Evolutionary conservation across 2,113 vertebrate species (phyloP).

Genomic region (Jaculus jaculus): DNA sequence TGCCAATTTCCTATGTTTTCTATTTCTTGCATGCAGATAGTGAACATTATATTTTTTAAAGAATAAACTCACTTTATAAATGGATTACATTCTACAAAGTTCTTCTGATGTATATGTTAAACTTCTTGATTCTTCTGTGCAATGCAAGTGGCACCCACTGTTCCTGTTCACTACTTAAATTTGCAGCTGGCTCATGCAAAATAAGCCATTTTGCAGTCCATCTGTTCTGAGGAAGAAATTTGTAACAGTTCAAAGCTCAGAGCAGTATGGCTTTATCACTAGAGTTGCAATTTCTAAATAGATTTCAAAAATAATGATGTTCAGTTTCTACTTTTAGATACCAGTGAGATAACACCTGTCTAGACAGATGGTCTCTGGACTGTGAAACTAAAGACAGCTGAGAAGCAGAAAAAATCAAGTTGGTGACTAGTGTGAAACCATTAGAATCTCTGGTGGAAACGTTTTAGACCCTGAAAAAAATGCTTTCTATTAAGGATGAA

Average conservation of each 20-base stretch:
- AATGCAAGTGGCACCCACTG: slow-evolving; percentile 70
- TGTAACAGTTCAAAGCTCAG: slow-evolving; percentile 81
- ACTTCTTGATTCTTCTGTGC: slow-evolving; percentile 74
- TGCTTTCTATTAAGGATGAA: slow-evolving; percentile 61
- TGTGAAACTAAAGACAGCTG: slow-evolving; percentile 76
- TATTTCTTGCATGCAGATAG: not conserved
- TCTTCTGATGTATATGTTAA: slow-evolving; percentile 64
- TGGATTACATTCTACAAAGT: slow-evolving; percentile 16
- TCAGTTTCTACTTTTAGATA: slow-evolving; percentile 83
- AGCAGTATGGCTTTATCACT: slow-evolving; percentile 75
- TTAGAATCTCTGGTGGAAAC: slow-evolving; percentile 72
- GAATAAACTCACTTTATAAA: slow-evolving; percentile 31
- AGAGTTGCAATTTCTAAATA: slow-evolving; percentile 81
- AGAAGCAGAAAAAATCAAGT: slow-evolving; percentile 73
- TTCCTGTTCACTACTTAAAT: slow-evolving; percentile 75
- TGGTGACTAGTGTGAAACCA: slow-evolving; percentile 65
- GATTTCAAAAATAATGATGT: slow-evolving; percentile 83
- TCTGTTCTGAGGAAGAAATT: slow-evolving; percentile 81
- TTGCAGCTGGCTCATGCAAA: slow-evolving; percentile 83
- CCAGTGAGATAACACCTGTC: slow-evolving; percentile 80
- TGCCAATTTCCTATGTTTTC: not conserved
- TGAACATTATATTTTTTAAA: not conserved
- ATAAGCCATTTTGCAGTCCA: slow-evolving; percentile 83
- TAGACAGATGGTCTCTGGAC: slow-evolving; percentile 81
- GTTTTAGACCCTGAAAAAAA: slow-evolving; percentile 61